Evolutionary conservation across 2,113 vertebrate genomes (phyloP), one percentile per base, ranked within the genome.

Genomic region (Dolichotis patagonum): DNA sequence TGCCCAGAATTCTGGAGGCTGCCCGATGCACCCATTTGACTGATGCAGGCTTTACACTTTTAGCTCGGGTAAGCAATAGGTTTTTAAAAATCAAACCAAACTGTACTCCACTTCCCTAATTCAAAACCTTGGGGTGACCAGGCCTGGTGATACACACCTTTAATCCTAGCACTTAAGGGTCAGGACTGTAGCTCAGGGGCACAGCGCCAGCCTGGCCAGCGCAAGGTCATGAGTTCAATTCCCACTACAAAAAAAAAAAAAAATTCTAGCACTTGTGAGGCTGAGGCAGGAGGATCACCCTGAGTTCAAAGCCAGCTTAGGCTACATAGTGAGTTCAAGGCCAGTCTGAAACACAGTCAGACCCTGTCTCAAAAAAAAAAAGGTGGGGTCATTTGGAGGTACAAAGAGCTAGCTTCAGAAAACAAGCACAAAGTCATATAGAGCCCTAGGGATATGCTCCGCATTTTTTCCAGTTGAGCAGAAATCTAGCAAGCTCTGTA

Each of bases 1-100:
- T 26, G 35, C 41, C 56, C 97, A 99, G 99, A 98, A 99, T 99
- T 98, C 98, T 99, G 98, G 99, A 99, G 98, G 99, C 99, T 96
- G 99, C 99, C 80, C 98, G 99, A 90, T 99, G 99, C 98, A 99
- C 99, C 67, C 99, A 99, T 96, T 98, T 99, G 95, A 99, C 99
- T 2, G 99, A 99, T 8, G 99, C 99, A 86, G 99, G 99, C 49
- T 99, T 99, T 98, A 99, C 99, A 24, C 99, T 99, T 62, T 97
- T 99, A 71, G 99, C 99, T 97, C 99, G 99, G 98, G 99, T 99
- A 98, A 99, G 99, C 54, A 35, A 85, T 63, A 38, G 8, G 28
- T 88, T 88, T 62, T 62, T 4, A 7, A 78, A 73, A 88, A 80
- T 10, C 14, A 75, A 97, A 88, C 22, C 63, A 14, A 24, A 24